Percentiles rank a stretch among this genome's conserved stretches.
Evolutionary conservation across 37 sponge, comb jelly and placozoan genomes (phyloP).

Genomic region (Bolinopsis microptera): DNA sequence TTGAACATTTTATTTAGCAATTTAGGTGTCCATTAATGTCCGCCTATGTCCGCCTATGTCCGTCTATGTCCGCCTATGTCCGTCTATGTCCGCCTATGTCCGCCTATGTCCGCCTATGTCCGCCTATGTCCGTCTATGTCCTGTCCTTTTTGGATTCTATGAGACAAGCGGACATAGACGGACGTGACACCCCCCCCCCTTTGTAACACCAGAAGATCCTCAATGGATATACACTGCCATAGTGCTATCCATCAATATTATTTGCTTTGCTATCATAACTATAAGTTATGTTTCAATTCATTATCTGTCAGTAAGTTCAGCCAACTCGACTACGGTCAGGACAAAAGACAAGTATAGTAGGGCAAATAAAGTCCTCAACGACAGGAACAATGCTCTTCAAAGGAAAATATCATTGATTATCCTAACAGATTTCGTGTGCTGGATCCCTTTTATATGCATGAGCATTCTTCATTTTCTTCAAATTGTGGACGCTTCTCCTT

Average conservation of each 20-base stretch:
- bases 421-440: neutral
- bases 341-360: neutral
- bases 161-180: too few species aligned
- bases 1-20: too few species aligned
- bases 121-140: too few species aligned
- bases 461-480: neutral
- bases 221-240: neutral
- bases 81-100: too few species aligned
- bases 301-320: neutral
- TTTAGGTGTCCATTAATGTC: too few species aligned
- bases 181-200: too few species aligned
- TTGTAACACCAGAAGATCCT: neutral
- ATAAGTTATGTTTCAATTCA: neutral
- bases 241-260: neutral
- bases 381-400: neutral
- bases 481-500: neutral
- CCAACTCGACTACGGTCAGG: neutral
- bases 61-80: too few species aligned
- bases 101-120: too few species aligned
- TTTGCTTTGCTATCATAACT: neutral
- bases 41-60: too few species aligned
- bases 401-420: neutral
- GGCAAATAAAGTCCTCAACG: neutral
- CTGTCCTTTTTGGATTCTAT: too few species aligned
- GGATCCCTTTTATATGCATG: neutral